Evolutionary conservation across 2,797 vertebrate genomes (phyloP), one percentile per base, ranked within the genome.

Genomic region (Aeoliscus strigatus): DNA sequence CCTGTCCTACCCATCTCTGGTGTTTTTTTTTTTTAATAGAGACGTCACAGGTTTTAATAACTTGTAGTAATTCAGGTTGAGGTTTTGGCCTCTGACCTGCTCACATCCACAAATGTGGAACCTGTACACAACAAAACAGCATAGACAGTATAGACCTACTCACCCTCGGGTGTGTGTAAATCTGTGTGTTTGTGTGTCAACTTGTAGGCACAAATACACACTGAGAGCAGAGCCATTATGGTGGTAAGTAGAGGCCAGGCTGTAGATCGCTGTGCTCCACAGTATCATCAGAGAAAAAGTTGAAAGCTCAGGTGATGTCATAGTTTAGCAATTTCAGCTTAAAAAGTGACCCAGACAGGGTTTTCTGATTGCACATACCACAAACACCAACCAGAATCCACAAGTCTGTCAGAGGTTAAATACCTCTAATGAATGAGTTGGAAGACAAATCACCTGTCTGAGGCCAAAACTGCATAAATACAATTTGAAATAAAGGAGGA

Each of bases 21-120:
- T 14, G 12, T 46, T 53, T 26, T 31, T 66, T 69, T 72, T 60
- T 50, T 21, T 21, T 21, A n/a, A 63, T 56, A 41, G 56, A 88
- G 77, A 81, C 82, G 82, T 84, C 69, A 63, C 68, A 77, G 77
- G 69, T 77, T 86, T 83, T 88, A 85, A 87, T 87, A 81, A 85
- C 68, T 69, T 73, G 55, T 49, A 50, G 44, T 67, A 66, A 80
- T 75, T 79, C 70, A 72, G 51, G 72, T 62, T 42, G 58, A 82
- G 64, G 66, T 67, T 81, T 70, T 62, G 75, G 75, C 77, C 80
- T 79, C 63, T 73, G 79, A 84, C 79, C 84, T 61, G 62, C 78
- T 82, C 79, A 52, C 69, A 70, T 69, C 76, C 74, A 70, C 47
- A 60, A 79, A 57, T 21, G 45, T 73, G 77, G 81, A 73, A 50